Evolutionary conservation across 2,888 invertebrate species (phyloP).

Genomic region (Laothoe populi): DNA sequence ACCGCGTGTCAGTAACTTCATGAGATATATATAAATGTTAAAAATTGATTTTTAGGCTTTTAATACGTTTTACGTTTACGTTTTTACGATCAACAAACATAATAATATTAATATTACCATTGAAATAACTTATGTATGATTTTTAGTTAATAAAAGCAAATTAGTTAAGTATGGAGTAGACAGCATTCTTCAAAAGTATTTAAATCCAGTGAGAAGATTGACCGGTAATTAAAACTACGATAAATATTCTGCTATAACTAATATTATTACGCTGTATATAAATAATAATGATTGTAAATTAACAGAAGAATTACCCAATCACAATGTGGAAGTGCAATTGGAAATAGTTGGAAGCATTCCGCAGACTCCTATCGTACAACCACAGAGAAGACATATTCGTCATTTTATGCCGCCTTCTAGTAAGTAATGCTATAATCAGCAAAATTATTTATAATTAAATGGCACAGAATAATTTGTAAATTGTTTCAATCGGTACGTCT

Average conservation of each 20-base stretch:
- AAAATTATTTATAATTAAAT: background rate
- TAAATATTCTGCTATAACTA: background rate
- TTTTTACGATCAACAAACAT: too few species aligned
- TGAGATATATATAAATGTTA: too few species aligned
- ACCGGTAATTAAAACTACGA: constrained; percentile 39
- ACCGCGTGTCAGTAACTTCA: too few species aligned
- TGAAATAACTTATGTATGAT: background rate
- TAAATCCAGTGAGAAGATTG: constrained; percentile 47
- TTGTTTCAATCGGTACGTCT: too few species aligned
- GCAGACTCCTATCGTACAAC: constrained; percentile 29
- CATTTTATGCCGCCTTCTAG: constrained; percentile 4
- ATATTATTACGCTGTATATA: background rate
- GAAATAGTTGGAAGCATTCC: constrained; percentile 43
- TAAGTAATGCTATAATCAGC: background rate
- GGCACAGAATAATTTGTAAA: too few species aligned
- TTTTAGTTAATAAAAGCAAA: constrained; percentile 33
- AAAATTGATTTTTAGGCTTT: too few species aligned
- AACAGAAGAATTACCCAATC: constrained; percentile 63
- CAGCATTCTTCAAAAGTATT: constrained; percentile 43
- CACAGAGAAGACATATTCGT: constrained; percentile 14
- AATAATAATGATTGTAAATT: constrained; percentile 27
- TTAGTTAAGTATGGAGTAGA: constrained; percentile 37
- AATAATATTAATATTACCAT: too few species aligned
- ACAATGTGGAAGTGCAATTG: constrained; percentile 64
- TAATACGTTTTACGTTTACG: too few species aligned